Conservation (phyloP, 2,888 invertebrate species). For the Camptogramma bilineatum region DNA sequence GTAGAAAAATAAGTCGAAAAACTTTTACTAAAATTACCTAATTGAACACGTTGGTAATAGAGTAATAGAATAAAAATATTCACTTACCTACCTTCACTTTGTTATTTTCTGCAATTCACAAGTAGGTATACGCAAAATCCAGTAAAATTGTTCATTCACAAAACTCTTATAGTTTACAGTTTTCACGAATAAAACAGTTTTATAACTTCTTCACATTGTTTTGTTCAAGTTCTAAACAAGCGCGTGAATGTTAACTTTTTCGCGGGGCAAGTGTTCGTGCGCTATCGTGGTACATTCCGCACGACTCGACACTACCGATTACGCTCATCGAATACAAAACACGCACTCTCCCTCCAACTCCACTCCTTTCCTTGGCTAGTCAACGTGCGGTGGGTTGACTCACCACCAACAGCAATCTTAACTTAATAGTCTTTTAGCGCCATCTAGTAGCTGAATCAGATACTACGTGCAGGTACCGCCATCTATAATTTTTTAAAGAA, state of each 20-base stretch:
- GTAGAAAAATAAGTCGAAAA: too few species aligned
- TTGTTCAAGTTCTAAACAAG: slow-evolving; percentile 65
- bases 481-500: slow-evolving; percentile 40
- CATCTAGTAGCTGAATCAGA: slow-evolving; percentile 51
- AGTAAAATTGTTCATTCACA: slow-evolving; percentile 63
- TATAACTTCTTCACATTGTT: slow-evolving; percentile 72
- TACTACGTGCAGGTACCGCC: slow-evolving; percentile 27
- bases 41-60: too few species aligned
- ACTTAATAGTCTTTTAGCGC: slow-evolving; percentile 28
- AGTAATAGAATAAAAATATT: slow-evolving; percentile 31
- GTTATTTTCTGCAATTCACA: slow-evolving; percentile 34
- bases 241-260: slow-evolving; percentile 74
- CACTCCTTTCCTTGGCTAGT: background rate
- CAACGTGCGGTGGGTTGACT: slow-evolving; percentile 15
- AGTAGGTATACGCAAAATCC: slow-evolving; percentile 57
- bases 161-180: slow-evolving; percentile 61
- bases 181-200: slow-evolving; percentile 66
- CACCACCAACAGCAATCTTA: background rate
- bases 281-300: slow-evolving; percentile 66
- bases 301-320: slow-evolving; percentile 68
- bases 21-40: too few species aligned
- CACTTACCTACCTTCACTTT: slow-evolving; percentile 70
- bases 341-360: slow-evolving; percentile 21
- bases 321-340: slow-evolving; percentile 78
- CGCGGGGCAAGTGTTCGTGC: slow-evolving; percentile 69